A percentile compares a stretch with the other conserved stretches of the same genome.
Evolutionary conservation across 1,140 invertebrate genomes (phyloP).

Genomic region (Drosophila nebulosa): DNA sequence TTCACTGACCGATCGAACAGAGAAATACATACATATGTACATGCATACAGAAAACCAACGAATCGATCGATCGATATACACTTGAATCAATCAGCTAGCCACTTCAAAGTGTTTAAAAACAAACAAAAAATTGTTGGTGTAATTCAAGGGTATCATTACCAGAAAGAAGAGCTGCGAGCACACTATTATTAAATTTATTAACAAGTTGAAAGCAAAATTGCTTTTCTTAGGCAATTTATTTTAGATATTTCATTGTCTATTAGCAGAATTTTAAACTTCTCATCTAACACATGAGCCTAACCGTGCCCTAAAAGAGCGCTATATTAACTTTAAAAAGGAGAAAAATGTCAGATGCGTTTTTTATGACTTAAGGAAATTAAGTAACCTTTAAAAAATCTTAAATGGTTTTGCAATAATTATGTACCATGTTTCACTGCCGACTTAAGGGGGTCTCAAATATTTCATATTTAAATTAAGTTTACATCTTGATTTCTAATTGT

Average conservation of each 20-base stretch:
- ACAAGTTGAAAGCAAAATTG: not conserved
- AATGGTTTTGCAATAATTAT: no score
- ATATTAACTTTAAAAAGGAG: no score
- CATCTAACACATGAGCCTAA: not conserved
- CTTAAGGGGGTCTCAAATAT: not conserved
- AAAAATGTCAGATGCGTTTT: no score
- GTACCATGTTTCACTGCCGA: not conserved
- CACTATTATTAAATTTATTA: not conserved
- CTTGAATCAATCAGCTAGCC: slow-evolving; percentile 50
- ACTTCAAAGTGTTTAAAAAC: slow-evolving; percentile 31
- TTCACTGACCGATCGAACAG: slow-evolving; percentile 56
- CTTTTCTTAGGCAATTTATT: not conserved
- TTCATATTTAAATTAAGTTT: not conserved
- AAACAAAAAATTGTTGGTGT: slow-evolving; percentile 22
- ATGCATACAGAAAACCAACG: not conserved
- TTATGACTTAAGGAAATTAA: no score
- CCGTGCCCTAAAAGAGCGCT: not conserved
- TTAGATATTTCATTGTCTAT: not conserved
- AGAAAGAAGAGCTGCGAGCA: not conserved
- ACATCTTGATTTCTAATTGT: not conserved
- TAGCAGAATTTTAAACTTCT: not conserved
- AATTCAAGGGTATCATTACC: slow-evolving; percentile 7
- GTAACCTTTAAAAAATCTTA: no score
- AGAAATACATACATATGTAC: slow-evolving; percentile 5
- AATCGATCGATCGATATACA: slow-evolving; percentile 35